Evolutionary conservation across 2,888 invertebrate genomes (phyloP), one percentile per base, ranked within the genome.

Genomic region (Spilarctia lutea): DNA sequence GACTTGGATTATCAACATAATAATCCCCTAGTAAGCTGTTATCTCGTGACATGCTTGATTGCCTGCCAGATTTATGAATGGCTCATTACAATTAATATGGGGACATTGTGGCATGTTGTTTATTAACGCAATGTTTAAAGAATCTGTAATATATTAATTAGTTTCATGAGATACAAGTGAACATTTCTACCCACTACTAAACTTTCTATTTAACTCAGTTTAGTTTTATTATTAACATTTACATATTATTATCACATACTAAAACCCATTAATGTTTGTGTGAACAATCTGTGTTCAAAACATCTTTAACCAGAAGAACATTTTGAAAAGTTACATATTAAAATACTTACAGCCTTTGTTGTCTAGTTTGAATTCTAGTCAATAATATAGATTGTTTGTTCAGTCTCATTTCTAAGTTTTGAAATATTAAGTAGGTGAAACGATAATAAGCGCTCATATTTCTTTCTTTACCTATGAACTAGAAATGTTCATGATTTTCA

Each of bases 11-110:
- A 39, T 71, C 27, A 65, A 66, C 65, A 72, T 73, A 65, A 71
- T 72, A 75, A 45, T 33, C 69, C 1, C 39, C 18, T 56, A 69
- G 81, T 83, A 87, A 79, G 86, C 86, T 67, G 85, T 82, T 86
- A 88, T 87, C 89, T 82, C 86, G 90, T 90, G 91, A 91, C 89
- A 89, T 86, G 78, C 82, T 90, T 92, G 92, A 89, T 85, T 68
- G 30, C 70, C 68, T 84, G 93, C 93, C 93, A 93, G 86, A 76
- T 79, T 76, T 78, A 79, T 72, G 42, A 77, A 79, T 76, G 75
- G 75, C 79, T 83, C 79, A 78, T 86, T 80, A 85, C 83, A 77
- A 75, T 71, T 83, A 85, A 81, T 81, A 72, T 87, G 90, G 80
- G 84, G 87, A 90, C 86, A 86, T 80, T 85, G 87, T 86, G 82